Percentiles rank a stretch among this genome's conserved stretches.
These are phyloP conservation scores for Manis javanica DNA, from an alignment of 2,797 vertebrate species.

Conservation along the genomic window DNA sequence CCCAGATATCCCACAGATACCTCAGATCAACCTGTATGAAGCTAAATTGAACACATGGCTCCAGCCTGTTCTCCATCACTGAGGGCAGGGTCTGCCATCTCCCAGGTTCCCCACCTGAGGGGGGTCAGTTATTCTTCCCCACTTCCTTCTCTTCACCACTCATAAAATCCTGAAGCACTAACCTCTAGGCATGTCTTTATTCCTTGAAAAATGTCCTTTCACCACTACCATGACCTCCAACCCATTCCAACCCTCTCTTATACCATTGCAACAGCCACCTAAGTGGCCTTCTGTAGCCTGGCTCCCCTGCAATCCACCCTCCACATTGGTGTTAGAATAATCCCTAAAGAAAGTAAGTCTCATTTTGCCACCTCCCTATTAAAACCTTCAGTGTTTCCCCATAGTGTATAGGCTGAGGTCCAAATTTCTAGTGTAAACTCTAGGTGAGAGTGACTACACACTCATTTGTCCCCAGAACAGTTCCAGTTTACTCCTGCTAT, in stretches of 20 bases:
- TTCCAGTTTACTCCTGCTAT: not conserved
- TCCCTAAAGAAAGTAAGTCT: not conserved
- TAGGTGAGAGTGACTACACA: not conserved
- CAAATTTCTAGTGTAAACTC: not conserved
- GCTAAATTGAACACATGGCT: not conserved
- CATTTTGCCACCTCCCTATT: not conserved
- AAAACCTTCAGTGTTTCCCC: not conserved
- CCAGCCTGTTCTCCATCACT: not conserved
- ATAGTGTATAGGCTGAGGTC: not conserved
- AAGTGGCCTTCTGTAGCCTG: not conserved
- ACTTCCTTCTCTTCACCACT: not conserved
- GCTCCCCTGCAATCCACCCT: not conserved
- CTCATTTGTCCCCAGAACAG: not conserved
- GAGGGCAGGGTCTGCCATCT: not conserved
- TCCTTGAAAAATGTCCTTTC: not conserved
- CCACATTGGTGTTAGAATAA: not conserved
- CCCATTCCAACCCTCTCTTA: not conserved
- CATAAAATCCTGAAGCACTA: not conserved
- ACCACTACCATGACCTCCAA: not conserved
- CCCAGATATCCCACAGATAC: not conserved
- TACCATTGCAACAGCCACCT: not conserved
- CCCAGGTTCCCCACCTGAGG: not conserved
- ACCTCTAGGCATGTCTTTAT: not conserved
- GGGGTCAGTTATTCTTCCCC: not conserved
- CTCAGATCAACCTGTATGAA: not conserved